These are phyloP conservation scores for Columba guinea DNA, from an alignment of 2,797 vertebrate species.

Conservation along the genomic window DNA sequence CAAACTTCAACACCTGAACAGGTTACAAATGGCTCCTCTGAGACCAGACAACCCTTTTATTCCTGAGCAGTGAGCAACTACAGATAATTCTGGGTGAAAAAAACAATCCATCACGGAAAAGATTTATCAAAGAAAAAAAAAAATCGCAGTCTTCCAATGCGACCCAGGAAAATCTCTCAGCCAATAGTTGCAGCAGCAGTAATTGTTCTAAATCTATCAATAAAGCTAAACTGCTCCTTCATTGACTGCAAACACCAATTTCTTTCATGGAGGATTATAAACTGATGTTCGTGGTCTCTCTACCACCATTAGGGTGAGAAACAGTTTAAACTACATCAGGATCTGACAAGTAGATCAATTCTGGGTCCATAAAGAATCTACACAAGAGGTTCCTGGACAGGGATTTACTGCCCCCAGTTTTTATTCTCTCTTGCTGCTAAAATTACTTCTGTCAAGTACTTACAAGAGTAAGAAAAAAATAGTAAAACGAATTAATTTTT, in stretches of 20 bases:
- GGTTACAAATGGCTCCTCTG: not conserved
- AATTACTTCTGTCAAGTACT: constrained; percentile 83
- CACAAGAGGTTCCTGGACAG: constrained; percentile 77
- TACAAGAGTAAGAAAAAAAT: constrained; percentile 68
- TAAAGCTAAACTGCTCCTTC: constrained; percentile 72
- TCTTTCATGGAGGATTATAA: constrained; percentile 75
- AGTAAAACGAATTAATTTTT: constrained; percentile 78
- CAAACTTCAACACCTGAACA: not conserved
- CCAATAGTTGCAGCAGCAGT: constrained; percentile 68
- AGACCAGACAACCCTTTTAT: not conserved
- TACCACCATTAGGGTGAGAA: constrained; percentile 82
- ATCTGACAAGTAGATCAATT: constrained; percentile 84
- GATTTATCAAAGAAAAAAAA: constrained; percentile 47
- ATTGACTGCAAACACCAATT: constrained; percentile 74
- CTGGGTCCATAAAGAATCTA: constrained; percentile 79
- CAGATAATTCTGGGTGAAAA: not conserved
- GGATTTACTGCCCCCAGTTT: constrained; percentile 79
- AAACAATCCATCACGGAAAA: constrained; percentile 18
- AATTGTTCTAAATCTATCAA: constrained; percentile 78
- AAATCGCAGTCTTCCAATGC: not conserved
- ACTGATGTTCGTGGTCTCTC: constrained; percentile 74
- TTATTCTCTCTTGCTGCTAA: constrained; percentile 79
- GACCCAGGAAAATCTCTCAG: constrained; percentile 56
- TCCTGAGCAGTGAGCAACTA: not conserved
- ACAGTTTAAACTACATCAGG: constrained; percentile 83